phyloP scores from a whole-genome alignment of 1,140 invertebrate genomes.

The Leptoteleia sp. region DNA sequence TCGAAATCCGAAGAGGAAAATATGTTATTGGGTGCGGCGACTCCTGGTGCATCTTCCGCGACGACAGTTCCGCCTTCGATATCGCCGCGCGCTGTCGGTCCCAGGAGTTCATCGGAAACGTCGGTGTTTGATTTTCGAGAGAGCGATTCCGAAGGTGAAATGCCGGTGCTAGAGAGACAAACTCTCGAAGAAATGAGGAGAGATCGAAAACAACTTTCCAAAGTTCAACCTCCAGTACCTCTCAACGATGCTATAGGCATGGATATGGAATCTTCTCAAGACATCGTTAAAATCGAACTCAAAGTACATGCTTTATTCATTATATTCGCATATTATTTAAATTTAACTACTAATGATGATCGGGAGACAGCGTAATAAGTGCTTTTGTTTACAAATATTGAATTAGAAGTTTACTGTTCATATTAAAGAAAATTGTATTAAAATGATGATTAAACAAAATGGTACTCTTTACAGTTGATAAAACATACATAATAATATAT shows the following conservation, averaged over 20 bases:
- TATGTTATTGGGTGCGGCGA: conserved; percentile 66
- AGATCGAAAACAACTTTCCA: conserved; percentile 81
- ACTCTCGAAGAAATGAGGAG: conserved; percentile 82
- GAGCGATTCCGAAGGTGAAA: conserved; percentile 83
- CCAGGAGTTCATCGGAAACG: conserved; percentile 84
- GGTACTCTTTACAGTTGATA: no score
- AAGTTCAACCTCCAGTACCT: conserved; percentile 78
- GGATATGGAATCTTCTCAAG: conserved; percentile 71
- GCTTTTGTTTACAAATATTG: no score
- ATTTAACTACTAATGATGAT: no score
- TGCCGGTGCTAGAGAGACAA: conserved; percentile 83
- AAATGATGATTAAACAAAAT: no score
- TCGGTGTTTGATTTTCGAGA: conserved; percentile 85
- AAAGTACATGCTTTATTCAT: no score
- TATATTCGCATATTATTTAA: no score
- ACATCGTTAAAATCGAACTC: conserved; percentile 77
- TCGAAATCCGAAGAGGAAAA: conserved; percentile 81
- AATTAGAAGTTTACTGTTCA: no score
- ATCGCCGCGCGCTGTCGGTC: conserved; percentile 78
- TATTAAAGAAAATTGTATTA: no score
- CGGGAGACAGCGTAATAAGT: no score
- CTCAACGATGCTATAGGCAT: conserved; percentile 78
- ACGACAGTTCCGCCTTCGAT: conserved; percentile 68
- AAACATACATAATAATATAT: no score
- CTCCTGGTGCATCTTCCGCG: conserved; percentile 59